Conservation (phyloP, 1,140 invertebrate genomes). For the Temnothorax curvispinosus region DNA sequence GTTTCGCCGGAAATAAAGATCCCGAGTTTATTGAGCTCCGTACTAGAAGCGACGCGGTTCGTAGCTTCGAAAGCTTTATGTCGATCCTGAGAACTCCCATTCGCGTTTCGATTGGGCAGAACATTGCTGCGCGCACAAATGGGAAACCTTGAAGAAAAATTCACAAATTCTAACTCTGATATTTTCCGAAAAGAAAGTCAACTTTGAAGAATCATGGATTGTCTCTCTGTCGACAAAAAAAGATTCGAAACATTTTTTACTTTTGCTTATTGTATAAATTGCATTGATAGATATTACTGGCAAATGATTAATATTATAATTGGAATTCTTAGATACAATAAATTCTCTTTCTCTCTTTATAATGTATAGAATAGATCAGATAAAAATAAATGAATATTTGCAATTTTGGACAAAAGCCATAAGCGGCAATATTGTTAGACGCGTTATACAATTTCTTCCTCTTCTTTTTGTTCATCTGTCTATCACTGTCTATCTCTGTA, state of each 20-base stretch:
- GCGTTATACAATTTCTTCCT: neutral
- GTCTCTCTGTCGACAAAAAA: neutral
- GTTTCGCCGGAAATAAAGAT: conserved; percentile 61
- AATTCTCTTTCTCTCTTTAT: neutral
- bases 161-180: neutral
- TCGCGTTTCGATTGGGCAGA: conserved; percentile 41
- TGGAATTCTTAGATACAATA: neutral
- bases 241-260: neutral
- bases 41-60: conserved; percentile 17
- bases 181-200: neutral
- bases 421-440: neutral
- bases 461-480: neutral
- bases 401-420: neutral
- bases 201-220: neutral
- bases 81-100: conserved; percentile 6
- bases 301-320: neutral
- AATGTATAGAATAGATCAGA: neutral
- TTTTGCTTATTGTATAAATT: neutral
- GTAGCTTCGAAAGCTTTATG: conserved; percentile 46
- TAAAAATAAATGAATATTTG: conserved; percentile 1
- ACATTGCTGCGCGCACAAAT: neutral
- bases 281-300: neutral
- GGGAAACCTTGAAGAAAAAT: neutral
- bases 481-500: neutral
- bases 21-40: conserved; percentile 54